Evolutionary conservation across 2,888 invertebrate species (phyloP), one percentile per base, ranked within the genome.

Genomic region (Drosophila lacicola): DNA sequence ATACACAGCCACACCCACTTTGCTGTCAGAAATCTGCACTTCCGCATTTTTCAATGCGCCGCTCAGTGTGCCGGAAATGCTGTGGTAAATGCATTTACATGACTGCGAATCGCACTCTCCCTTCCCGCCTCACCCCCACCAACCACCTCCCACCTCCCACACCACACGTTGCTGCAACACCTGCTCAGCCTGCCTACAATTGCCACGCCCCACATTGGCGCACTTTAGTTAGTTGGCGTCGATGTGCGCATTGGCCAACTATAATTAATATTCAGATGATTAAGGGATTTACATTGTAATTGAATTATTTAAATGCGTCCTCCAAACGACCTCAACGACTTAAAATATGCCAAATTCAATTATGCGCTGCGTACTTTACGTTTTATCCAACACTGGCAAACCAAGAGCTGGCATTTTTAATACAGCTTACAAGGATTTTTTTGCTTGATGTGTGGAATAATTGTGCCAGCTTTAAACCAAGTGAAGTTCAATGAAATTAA

Each of bases 251-350:
- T 53, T 53, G 82, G 63, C 44, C 83, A 71, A 71, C 69, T 69
- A 75, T 88, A 88, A 88, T 83, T 88, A 88, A 88, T 86, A 88
- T 83, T 86, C 73, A 86, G 88, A 78, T 88, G 83, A 88, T 88
- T 88, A 83, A 83, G 44, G 74, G 86, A 86, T 88, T 83, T 78
- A 69, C 63, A 73, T 74, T 62, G 73, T 86, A 86, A 83, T 83
- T 86, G 74, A 80, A 88, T 88, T 80, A 83, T 75, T 82, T 72
- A 57, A 75, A 71, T 61, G 53, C 64, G 42, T 47, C 11, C 51
- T 49, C 37, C 34, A 33, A 51, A 60, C 44, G 46, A 10, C 42
- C 70, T 41, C 69, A 58, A 58, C 39, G 45, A 57, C 51, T 69
- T 41, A 13, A 56, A 69, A 68, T 33, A 36, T n/a, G 25, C 41